phyloP scores from a whole-genome alignment of 2,888 invertebrate species.

The Scotopteryx bipunctaria region DNA sequence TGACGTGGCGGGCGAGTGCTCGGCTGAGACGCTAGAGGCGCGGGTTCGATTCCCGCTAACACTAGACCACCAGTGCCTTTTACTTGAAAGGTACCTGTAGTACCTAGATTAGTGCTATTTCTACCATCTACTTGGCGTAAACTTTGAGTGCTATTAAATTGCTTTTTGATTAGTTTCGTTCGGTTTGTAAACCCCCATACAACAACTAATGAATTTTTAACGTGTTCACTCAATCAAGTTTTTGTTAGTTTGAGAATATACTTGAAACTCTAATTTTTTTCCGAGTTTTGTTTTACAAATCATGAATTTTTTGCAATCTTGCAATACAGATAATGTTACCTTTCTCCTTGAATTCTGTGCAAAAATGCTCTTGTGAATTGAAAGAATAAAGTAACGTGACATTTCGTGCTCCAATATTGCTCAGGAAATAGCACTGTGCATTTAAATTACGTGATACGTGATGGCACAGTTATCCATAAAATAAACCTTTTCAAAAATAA shows the following conservation, averaged over 20 bases:
- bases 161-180: constrained; percentile 54
- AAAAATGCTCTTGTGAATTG: not conserved
- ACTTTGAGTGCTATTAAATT: constrained; percentile 53
- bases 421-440: constrained; percentile 7
- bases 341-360: not conserved
- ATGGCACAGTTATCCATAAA: not conserved
- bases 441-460: constrained; percentile 1
- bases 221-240: constrained; percentile 22
- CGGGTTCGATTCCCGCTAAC: too few species aligned
- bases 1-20: too few species aligned
- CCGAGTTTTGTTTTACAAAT: too few species aligned
- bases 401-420: constrained; percentile 10
- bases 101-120: constrained; percentile 16
- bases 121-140: constrained; percentile 4
- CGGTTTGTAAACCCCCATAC: constrained; percentile 10
- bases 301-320: too few species aligned
- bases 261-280: not conserved
- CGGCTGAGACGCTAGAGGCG: too few species aligned
- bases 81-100: too few species aligned
- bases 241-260: constrained; percentile 1
- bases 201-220: constrained; percentile 23
- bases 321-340: too few species aligned
- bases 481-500: too few species aligned
- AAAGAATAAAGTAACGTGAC: constrained; percentile 1
- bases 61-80: too few species aligned